A percentile compares a stretch with the other conserved stretches of the same genome.
Conservation (phyloP, 2,797 vertebrate genomes). For the Eidolon dupreanum region DNA sequence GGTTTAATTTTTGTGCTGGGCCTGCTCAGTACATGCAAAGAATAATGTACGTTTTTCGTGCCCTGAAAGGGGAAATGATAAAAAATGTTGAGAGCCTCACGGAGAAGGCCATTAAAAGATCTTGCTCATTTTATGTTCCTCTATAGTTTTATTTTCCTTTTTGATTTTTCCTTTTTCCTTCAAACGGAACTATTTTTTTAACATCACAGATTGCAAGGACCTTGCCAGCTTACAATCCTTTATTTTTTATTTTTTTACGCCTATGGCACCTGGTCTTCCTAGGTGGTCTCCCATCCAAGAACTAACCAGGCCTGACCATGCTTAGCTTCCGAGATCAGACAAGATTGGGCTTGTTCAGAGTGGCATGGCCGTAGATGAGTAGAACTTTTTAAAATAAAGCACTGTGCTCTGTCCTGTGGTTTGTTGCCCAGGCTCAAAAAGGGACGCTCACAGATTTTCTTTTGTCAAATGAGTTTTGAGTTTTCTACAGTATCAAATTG, state of each 20-base stretch:
- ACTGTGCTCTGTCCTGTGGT: neutral
- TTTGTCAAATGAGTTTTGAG: neutral
- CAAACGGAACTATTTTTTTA: too few relatives aligned
- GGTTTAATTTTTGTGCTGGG: neutral
- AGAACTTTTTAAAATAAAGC: neutral
- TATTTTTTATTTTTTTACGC: too few relatives aligned
- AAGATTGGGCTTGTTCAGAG: too few relatives aligned
- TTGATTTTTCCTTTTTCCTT: neutral
- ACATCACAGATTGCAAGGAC: too few relatives aligned
- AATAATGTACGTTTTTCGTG: neutral
- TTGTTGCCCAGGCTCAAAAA: neutral
- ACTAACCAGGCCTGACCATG: too few relatives aligned
- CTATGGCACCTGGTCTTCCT: too few relatives aligned
- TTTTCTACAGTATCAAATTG: neutral
- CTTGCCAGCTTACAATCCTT: too few relatives aligned
- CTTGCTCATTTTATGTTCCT: neutral
- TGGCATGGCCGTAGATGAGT: neutral
- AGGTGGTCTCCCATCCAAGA: too few relatives aligned
- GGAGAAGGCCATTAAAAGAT: neutral
- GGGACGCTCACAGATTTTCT: neutral
- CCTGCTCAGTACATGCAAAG: neutral
- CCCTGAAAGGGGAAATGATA: neutral
- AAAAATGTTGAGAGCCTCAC: neutral
- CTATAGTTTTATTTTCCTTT: neutral
- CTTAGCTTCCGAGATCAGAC: too few relatives aligned